Percentiles rank a stretch among this genome's conserved stretches.
Evolutionary conservation across 1,140 invertebrate species (phyloP).

Genomic region (Bombus waltoni): DNA sequence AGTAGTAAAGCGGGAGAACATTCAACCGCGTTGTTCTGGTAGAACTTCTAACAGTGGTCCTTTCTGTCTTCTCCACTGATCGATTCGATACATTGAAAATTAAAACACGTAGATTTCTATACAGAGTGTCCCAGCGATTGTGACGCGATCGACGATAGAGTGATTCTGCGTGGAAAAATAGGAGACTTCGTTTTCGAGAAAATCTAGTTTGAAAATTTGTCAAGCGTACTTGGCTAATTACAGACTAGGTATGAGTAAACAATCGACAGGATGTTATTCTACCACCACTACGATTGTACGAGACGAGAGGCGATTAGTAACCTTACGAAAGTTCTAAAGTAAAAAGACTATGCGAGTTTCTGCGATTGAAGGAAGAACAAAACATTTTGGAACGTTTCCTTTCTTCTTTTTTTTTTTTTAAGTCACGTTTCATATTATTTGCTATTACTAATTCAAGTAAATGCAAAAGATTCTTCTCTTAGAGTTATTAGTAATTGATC

Average conservation of each 20-base stretch:
- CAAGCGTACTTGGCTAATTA: too few species aligned
- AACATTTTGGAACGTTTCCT: not conserved
- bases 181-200: too few species aligned
- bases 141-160: too few species aligned
- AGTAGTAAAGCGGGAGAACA: not conserved
- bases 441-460: not conserved
- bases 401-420: not conserved
- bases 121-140: too few species aligned
- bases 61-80: not conserved
- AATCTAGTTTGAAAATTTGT: too few species aligned
- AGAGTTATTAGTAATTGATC: too few species aligned
- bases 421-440: not conserved
- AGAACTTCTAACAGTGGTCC: slow-evolving; percentile 9
- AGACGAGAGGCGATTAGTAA: not conserved
- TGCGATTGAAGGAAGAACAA: not conserved
- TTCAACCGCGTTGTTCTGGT: not conserved
- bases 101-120: not conserved
- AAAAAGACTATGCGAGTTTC: too few species aligned
- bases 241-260: too few species aligned
- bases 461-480: not conserved
- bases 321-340: too few species aligned
- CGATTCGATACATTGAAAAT: not conserved
- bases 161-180: too few species aligned
- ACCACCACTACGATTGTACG: too few species aligned
- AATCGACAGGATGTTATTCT: too few species aligned